These are phyloP conservation scores for Platysternon megacephalum DNA, from an alignment of 2,113 vertebrate species.

Conservation along the genomic window DNA sequence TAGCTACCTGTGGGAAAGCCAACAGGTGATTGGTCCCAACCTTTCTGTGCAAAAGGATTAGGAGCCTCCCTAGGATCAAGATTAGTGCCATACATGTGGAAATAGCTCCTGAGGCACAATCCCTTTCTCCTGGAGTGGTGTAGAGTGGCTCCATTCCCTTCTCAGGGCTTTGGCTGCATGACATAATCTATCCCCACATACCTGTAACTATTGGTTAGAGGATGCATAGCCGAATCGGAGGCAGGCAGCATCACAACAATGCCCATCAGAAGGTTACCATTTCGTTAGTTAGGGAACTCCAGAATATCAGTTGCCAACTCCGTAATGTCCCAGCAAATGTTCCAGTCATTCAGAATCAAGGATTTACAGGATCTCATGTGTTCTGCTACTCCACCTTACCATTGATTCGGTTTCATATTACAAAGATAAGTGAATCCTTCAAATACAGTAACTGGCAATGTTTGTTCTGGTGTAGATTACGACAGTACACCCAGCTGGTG, in stretches of 20 bases:
- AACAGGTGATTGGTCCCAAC: not conserved
- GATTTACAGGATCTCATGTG: conserved; percentile 3
- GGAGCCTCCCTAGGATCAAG: not conserved
- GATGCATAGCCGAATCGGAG: not conserved
- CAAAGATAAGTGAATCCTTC: conserved; percentile 25
- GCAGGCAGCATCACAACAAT: not conserved
- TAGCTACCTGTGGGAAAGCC: not conserved
- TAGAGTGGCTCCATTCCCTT: not conserved
- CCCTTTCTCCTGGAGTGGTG: not conserved
- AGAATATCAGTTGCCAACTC: not conserved
- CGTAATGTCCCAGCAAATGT: not conserved
- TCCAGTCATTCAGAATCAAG: not conserved
- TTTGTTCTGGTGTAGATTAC: conserved; percentile 8
- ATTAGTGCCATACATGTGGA: not conserved
- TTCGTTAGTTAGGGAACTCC: not conserved
- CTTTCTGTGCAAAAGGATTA: not conserved
- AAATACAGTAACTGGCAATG: not conserved
- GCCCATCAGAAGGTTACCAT: not conserved
- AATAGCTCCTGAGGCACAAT: not conserved
- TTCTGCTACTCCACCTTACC: not conserved
- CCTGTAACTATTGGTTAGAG: not conserved
- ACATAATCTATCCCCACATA: not conserved
- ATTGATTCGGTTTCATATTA: conserved; percentile 19
- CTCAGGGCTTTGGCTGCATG: not conserved
- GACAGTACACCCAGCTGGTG: conserved; percentile 1